These are phyloP conservation scores for Heliconius sara DNA, from an alignment of 2,888 invertebrate species.

Conservation along the genomic window DNA sequence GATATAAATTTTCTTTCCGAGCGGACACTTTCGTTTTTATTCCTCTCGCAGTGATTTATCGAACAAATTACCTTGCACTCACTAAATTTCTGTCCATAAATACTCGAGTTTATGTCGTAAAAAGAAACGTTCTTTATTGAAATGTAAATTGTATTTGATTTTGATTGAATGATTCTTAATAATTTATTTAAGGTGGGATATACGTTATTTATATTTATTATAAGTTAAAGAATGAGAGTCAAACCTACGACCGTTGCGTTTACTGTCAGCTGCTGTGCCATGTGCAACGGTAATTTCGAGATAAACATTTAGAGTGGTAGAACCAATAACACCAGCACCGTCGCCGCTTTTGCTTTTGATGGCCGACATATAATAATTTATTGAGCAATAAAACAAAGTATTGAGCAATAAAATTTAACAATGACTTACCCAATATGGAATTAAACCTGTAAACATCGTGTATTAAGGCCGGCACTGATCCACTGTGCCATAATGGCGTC, in stretches of 20 bases:
- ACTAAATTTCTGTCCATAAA: slow-evolving; percentile 46
- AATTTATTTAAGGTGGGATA: background rate
- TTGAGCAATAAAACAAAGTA: no score
- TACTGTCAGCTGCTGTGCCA: no score
- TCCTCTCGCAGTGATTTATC: slow-evolving; percentile 70
- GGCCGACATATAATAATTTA: no score
- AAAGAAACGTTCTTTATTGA: slow-evolving; percentile 25
- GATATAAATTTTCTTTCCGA: slow-evolving; percentile 77
- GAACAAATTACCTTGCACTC: slow-evolving; percentile 57
- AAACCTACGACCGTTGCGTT: no score
- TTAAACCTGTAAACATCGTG: background rate
- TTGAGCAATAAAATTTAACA: background rate
- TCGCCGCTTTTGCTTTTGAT: no score
- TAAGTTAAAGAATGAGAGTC: background rate
- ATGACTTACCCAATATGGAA: background rate
- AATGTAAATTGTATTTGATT: slow-evolving; percentile 18
- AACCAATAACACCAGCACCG: no score
- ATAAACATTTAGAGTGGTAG: no score
- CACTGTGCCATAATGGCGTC: background rate
- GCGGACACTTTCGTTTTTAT: slow-evolving; percentile 76
- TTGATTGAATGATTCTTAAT: slow-evolving; percentile 24
- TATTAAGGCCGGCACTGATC: background rate
- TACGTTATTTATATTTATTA: background rate
- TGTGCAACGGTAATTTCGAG: no score
- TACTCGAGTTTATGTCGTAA: slow-evolving; percentile 18